These are phyloP conservation scores for Phyto melanocephala DNA, from an alignment of 2,888 invertebrate genomes.

Conservation along the genomic window DNA sequence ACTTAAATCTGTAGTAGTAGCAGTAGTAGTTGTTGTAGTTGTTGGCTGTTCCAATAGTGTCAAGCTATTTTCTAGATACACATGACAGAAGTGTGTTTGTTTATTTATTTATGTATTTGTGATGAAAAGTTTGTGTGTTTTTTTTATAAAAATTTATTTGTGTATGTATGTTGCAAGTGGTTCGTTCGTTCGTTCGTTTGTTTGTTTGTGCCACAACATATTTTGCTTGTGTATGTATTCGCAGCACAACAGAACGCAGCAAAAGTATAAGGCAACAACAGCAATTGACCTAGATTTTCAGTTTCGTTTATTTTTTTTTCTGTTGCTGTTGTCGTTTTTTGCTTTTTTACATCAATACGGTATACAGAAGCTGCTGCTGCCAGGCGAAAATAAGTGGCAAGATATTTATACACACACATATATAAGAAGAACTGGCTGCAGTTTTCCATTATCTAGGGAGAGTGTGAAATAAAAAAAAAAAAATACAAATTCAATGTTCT, in stretches of 20 bases:
- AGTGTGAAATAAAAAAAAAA: background rate
- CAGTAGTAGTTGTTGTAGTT: slow-evolving; percentile 18
- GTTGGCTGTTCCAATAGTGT: slow-evolving; percentile 59
- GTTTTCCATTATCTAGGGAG: background rate
- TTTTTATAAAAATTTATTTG: slow-evolving; percentile 1
- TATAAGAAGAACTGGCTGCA: slow-evolving; percentile 19
- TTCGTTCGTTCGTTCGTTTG: background rate
- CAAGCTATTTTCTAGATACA: slow-evolving; percentile 55
- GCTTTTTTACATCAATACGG: slow-evolving; percentile 1
- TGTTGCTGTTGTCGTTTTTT: slow-evolving; percentile 6
- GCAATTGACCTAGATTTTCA: slow-evolving; percentile 59
- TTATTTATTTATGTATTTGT: slow-evolving; percentile 2
- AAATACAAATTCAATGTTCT: background rate
- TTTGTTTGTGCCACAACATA: slow-evolving; percentile 28
- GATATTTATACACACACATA: no score
- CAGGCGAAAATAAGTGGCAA: slow-evolving; percentile 6
- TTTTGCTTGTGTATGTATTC: slow-evolving; percentile 6
- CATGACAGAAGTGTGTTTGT: slow-evolving; percentile 16
- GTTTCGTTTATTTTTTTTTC: slow-evolving; percentile 12
- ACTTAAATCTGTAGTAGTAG: slow-evolving; percentile 33
- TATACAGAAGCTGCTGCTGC: slow-evolving; percentile 1
- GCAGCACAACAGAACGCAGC: slow-evolving; percentile 25
- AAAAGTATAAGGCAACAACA: slow-evolving; percentile 52
- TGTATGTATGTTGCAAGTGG: slow-evolving; percentile 39
- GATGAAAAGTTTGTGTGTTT: slow-evolving; percentile 5